Base-by-base conservation (phyloP, 1,140 invertebrate species). In the Lasaia peninsularis region DNA sequence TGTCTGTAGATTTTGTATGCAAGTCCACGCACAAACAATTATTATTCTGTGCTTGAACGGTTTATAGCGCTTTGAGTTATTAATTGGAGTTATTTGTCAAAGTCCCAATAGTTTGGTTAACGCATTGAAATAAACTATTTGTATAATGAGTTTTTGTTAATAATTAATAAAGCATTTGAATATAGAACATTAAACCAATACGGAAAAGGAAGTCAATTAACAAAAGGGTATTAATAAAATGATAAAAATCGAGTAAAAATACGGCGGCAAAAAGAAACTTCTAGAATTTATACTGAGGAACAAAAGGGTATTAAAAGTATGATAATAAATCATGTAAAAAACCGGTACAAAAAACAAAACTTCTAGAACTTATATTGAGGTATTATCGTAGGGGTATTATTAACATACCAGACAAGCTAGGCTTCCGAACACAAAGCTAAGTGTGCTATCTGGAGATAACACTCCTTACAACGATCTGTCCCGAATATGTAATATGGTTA, bases 61-160 rank as follows among this genome's bases (percentile, higher is more conserved):
- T 40, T 40, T 40, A 40, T 40, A 14, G 37, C 16, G 16, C 37
- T 40, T 40, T 40, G 37, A 40, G 37, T 40, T 40, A 40, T 40
- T 18, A 40, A 40, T 40, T 40, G 37, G 14, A 40, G 37, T 40
- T 40, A 40, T 40, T 40, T 40, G 37, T 40, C 37, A 40, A 40
- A 40, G 37, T 40, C 16, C 8, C 37, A 40, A 40, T 40, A 40
- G 37, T 40, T 40, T 40, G 18, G 14, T 40, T 40, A 18, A 40
- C 14, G 12, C 14, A 40, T 16, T 40, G 18, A 40, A 40, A 18
- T 18, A 40, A 40, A 40, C 14, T 40, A 16, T 40, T 40, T 40
- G 37, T 16, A 40, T 40, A 40, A 40, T 40, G 14, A 40, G 14
- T 40, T 40, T 12, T 14, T 40, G 16, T 14, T 18, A 16, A 14